These are phyloP conservation scores for Brachynemurus nebulosus DNA, from an alignment of 2,888 invertebrate species.

Conservation along the genomic window DNA sequence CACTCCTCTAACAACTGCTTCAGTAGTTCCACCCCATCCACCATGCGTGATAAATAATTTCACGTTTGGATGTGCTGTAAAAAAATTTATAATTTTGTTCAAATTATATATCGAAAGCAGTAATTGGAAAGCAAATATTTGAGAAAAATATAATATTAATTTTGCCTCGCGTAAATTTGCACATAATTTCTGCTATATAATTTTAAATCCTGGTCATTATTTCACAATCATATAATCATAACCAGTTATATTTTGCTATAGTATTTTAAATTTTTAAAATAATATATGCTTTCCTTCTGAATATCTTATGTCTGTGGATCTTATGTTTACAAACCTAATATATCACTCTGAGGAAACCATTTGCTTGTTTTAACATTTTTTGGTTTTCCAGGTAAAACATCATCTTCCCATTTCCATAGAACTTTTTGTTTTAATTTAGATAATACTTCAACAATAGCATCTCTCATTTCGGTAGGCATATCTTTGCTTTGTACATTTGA, in stretches of 20 bases:
- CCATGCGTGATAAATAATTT: slow-evolving; percentile 41
- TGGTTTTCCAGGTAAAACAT: slow-evolving; percentile 26
- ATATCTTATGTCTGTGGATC: no score
- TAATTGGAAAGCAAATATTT: no score
- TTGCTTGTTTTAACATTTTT: slow-evolving; percentile 28
- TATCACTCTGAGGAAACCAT: slow-evolving; percentile 28
- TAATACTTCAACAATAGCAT: slow-evolving; percentile 24
- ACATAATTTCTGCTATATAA: no score
- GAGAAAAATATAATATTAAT: no score
- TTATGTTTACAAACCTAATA: slow-evolving; percentile 21
- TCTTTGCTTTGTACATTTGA: slow-evolving; percentile 23
- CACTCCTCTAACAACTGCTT: slow-evolving; percentile 32
- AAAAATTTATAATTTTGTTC: no score
- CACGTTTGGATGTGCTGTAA: slow-evolving; percentile 34
- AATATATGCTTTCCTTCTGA: no score
- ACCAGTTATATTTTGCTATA: no score
- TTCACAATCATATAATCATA: no score
- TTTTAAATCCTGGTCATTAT: no score
- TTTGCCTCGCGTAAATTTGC: no score
- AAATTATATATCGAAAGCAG: no score
- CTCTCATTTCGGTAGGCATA: slow-evolving; percentile 20
- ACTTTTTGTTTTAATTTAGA: slow-evolving; percentile 28
- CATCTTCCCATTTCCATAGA: slow-evolving; percentile 38
- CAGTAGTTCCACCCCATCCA: slow-evolving; percentile 39
- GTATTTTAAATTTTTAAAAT: no score